Evolutionary conservation across 2,888 invertebrate species (phyloP), one percentile per base, ranked within the genome.

Genomic region (Ypsolopha scabrella): DNA sequence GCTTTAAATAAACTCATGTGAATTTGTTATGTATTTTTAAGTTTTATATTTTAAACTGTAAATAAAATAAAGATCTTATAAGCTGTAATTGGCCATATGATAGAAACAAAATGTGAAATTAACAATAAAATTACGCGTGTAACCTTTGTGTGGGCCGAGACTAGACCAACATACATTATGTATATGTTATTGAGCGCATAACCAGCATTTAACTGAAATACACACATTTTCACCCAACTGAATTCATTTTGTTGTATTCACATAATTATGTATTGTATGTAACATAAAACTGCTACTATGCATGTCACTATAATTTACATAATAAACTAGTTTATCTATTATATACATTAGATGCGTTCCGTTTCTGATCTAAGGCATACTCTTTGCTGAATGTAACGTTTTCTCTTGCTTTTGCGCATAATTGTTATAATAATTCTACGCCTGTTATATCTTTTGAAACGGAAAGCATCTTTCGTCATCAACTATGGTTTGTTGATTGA

Each of bases 1-100:
- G 74, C 75, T 75, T 48, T 54, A 52, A 41, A 50, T 50, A 43
- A 56, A 56, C 55, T 55, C 52, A 69, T 72, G 68, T 76, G 72
- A 61, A 78, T 75, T 85, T 86, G 85, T 86, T 85, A 85, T 76
- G 73, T 85, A 83, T 77, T 83, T 83, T 79, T 83, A 83, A 83
- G 83, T 79, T 79, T 73, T 78, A 82, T 73, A 72, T 73, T 75
- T 68, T 70, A 66, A 71, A 70, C 57, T 81, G 76, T 80, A 80
- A 72, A 80, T 80, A 80, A 72, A 69, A 70, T 71, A 61, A 72
- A 75, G 72, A 77, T 76, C 74, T 76, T 73, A 60, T 72, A 72
- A 72, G 70, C 65, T 70, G 65, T 71, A 69, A 69, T 68, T 68
- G 71, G 68, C 68, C 71, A 68, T 73, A 62, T 24, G 11, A 41